phyloP scores from a whole-genome alignment of 2,113 vertebrate species.

The Trochalopteron elliotii region DNA sequence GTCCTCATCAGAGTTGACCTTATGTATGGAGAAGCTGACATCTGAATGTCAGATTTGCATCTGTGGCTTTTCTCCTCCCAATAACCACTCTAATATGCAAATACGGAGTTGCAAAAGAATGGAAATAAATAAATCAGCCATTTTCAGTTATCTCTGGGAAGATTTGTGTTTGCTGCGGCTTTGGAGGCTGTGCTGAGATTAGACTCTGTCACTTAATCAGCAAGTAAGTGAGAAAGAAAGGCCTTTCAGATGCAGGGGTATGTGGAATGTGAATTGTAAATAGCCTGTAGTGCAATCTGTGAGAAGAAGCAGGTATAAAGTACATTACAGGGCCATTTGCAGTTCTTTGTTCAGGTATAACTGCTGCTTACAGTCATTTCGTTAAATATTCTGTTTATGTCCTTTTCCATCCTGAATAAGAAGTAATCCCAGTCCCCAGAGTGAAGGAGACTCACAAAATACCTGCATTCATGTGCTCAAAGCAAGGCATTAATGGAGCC shows the following conservation, averaged over 20 bases:
- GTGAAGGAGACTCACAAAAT: slow-evolving; percentile 15
- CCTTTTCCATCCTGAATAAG: background rate
- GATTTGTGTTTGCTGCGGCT: slow-evolving; percentile 5
- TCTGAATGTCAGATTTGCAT: slow-evolving; percentile 79
- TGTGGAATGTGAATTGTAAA: slow-evolving; percentile 54
- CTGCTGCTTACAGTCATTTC: slow-evolving; percentile 29
- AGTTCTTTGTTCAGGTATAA: slow-evolving; percentile 39
- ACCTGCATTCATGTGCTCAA: slow-evolving; percentile 7
- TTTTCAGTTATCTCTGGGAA: slow-evolving; percentile 56
- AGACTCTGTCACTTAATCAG: slow-evolving; percentile 48
- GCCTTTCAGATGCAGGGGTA: background rate
- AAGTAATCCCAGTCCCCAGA: slow-evolving; percentile 22
- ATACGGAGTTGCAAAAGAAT: slow-evolving; percentile 44
- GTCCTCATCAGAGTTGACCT: slow-evolving; percentile 75
- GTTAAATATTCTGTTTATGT: slow-evolving; percentile 54
- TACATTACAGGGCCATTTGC: slow-evolving; percentile 34
- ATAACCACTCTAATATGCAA: slow-evolving; percentile 73
- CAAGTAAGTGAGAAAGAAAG: slow-evolving; percentile 29
- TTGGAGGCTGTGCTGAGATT: background rate
- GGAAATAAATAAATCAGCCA: slow-evolving; percentile 18
- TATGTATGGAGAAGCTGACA: slow-evolving; percentile 71
- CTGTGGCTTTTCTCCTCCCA: slow-evolving; percentile 39
- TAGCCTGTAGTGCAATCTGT: slow-evolving; percentile 20
- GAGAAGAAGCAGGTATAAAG: slow-evolving; percentile 26
- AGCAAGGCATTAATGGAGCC: background rate